phyloP scores from a whole-genome alignment of 1,140 invertebrate species.

The Drosophila arawakana region DNA sequence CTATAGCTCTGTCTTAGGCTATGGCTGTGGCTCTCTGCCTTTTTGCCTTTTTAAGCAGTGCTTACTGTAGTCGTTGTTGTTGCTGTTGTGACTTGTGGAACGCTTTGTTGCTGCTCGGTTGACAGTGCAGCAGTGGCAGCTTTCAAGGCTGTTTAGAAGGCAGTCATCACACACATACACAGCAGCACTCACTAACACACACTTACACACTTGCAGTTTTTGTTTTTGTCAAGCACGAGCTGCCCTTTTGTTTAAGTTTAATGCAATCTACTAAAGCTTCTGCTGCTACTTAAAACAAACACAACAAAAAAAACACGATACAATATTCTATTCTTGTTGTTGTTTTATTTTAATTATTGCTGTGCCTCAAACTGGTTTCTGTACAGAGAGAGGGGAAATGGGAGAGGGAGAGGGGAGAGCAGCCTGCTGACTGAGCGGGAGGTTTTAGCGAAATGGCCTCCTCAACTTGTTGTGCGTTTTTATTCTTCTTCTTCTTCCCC shows the following conservation, averaged over 20 bases:
- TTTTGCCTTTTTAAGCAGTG: constrained; percentile 1
- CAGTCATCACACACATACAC: constrained; percentile 42
- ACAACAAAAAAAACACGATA: no score
- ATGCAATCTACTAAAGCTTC: constrained; percentile 29
- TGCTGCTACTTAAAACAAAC: constrained; percentile 16
- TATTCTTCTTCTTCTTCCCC: not conserved
- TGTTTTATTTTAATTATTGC: constrained; percentile 44
- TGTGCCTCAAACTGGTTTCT: constrained; percentile 41
- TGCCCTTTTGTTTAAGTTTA: constrained; percentile 55
- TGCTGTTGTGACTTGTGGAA: constrained; percentile 75
- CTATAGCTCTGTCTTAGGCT: constrained; percentile 22
- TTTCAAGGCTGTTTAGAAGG: constrained; percentile 81
- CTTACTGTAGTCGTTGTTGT: constrained; percentile 30
- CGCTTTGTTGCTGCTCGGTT: constrained; percentile 66
- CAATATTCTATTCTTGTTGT: constrained; percentile 15
- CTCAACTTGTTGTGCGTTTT: not conserved
- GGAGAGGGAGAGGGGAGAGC: not conserved
- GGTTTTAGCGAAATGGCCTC: constrained; percentile 14
- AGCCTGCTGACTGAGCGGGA: not conserved
- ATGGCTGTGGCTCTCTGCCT: not conserved
- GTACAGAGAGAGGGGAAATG: not conserved
- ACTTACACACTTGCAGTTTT: constrained; percentile 24
- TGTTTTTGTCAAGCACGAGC: constrained; percentile 58
- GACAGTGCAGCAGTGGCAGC: constrained; percentile 65
- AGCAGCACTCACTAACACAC: constrained; percentile 26